These are phyloP conservation scores for Styela plicata DNA, from an alignment of 23 tunicate species.

Conservation along the genomic window DNA sequence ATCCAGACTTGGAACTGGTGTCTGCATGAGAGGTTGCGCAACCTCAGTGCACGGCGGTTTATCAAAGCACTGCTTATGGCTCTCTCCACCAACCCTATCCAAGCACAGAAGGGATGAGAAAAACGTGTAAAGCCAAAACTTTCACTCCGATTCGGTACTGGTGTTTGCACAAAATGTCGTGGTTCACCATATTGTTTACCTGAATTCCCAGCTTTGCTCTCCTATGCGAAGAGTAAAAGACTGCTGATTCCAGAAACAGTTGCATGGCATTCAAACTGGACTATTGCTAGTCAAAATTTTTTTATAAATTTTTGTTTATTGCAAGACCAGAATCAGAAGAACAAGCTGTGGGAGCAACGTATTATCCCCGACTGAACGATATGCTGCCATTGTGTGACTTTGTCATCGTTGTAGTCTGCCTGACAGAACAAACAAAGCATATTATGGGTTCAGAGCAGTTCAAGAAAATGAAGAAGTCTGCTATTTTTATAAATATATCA, in stretches of 20 bases:
- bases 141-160: not conserved
- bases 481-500: constrained; percentile 59
- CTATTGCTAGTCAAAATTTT: not conserved
- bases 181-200: not conserved
- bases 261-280: not conserved
- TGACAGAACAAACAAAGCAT: constrained; percentile 64
- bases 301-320: too few relatives aligned
- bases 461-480: constrained; percentile 69
- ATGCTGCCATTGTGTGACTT: constrained; percentile 88
- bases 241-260: not conserved
- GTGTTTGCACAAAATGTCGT: not conserved
- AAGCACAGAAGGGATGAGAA: not conserved
- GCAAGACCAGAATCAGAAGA: constrained; percentile 27
- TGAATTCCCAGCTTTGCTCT: too few relatives aligned
- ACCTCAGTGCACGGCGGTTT: not conserved
- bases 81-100: not conserved
- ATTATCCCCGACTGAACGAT: constrained; percentile 45
- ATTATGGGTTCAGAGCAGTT: constrained; percentile 65
- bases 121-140: not conserved
- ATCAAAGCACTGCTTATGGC: not conserved
- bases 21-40: not conserved
- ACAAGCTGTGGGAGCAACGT: constrained; percentile 45
- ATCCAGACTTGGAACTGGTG: too few relatives aligned
- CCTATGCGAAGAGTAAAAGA: too few relatives aligned
- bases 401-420: constrained; percentile 47